Evolutionary conservation across 2,797 vertebrate species (phyloP).

Genomic region (Micropoecilia bifurca): DNA sequence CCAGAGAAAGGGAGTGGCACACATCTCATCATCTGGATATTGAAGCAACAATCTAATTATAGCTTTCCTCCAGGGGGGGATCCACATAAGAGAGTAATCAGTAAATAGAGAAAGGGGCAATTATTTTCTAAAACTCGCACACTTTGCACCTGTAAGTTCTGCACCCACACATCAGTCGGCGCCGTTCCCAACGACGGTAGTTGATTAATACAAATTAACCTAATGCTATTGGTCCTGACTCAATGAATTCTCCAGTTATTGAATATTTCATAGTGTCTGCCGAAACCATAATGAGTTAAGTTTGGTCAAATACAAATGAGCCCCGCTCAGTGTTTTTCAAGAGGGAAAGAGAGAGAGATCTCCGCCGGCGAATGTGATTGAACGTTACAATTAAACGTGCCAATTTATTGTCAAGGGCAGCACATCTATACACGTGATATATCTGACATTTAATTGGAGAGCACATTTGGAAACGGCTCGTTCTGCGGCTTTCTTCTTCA

Average conservation of each 20-base stretch:
- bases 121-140: slow-evolving; percentile 77
- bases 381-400: slow-evolving; percentile 82
- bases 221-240: slow-evolving; percentile 79
- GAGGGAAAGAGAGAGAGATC: slow-evolving; percentile 58
- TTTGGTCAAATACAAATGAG: slow-evolving; percentile 80
- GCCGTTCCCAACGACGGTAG: slow-evolving; percentile 53
- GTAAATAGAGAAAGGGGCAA: slow-evolving; percentile 80
- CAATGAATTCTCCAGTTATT: slow-evolving; percentile 74
- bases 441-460: slow-evolving; percentile 79
- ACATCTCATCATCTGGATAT: slow-evolving; percentile 75
- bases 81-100: slow-evolving; percentile 79
- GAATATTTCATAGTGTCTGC: slow-evolving; percentile 81
- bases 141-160: slow-evolving; percentile 75
- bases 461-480: slow-evolving; percentile 74
- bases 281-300: slow-evolving; percentile 78
- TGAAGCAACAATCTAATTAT: slow-evolving; percentile 82
- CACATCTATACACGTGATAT: slow-evolving; percentile 80
- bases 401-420: slow-evolving; percentile 82
- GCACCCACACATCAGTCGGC: slow-evolving; percentile 54
- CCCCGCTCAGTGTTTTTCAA: slow-evolving; percentile 67
- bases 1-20: slow-evolving; percentile 65
- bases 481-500: slow-evolving; percentile 65
- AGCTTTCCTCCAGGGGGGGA: slow-evolving; percentile 67
- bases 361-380: slow-evolving; percentile 75
- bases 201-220: slow-evolving; percentile 65